Evolutionary conservation across 2,888 invertebrate species (phyloP).

Genomic region (Oligia latruncula): DNA sequence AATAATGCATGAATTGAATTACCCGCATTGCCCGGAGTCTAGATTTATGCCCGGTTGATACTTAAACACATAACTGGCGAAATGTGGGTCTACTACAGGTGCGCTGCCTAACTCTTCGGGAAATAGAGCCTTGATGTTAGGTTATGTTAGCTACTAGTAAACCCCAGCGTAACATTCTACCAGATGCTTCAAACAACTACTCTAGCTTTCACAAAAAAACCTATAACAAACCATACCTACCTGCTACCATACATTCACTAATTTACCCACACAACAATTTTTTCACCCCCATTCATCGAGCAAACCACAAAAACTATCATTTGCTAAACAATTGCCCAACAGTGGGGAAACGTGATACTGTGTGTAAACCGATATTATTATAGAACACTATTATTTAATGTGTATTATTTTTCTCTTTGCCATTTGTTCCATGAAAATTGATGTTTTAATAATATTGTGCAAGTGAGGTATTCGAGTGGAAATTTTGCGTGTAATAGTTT

Average conservation of each 20-base stretch:
- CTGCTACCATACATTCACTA: constrained; percentile 43
- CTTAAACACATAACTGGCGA: not conserved
- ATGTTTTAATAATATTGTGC: constrained; percentile 73
- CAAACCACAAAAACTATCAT: constrained; percentile 54
- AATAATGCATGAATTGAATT: no score
- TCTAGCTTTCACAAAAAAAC: not conserved
- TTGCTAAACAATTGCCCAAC: constrained; percentile 47
- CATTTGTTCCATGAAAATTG: constrained; percentile 47
- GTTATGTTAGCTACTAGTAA: not conserved
- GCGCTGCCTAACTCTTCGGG: not conserved
- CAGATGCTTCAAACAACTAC: not conserved
- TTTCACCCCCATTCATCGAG: constrained; percentile 46
- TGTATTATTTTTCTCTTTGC: constrained; percentile 52
- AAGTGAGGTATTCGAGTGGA: constrained; percentile 72
- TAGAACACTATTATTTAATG: constrained; percentile 32
- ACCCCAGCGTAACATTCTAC: not conserved
- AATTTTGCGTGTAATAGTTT: constrained; percentile 57
- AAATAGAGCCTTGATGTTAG: not conserved
- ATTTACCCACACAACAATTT: constrained; percentile 40
- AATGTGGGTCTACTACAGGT: not conserved
- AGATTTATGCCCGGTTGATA: not conserved
- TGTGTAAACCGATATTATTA: constrained; percentile 68
- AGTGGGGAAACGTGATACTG: constrained; percentile 56
- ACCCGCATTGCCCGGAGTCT: not conserved
- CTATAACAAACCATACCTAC: constrained; percentile 19